Evolutionary conservation across 2,113 vertebrate genomes (phyloP).

Genomic region (Aegypius monachus): DNA sequence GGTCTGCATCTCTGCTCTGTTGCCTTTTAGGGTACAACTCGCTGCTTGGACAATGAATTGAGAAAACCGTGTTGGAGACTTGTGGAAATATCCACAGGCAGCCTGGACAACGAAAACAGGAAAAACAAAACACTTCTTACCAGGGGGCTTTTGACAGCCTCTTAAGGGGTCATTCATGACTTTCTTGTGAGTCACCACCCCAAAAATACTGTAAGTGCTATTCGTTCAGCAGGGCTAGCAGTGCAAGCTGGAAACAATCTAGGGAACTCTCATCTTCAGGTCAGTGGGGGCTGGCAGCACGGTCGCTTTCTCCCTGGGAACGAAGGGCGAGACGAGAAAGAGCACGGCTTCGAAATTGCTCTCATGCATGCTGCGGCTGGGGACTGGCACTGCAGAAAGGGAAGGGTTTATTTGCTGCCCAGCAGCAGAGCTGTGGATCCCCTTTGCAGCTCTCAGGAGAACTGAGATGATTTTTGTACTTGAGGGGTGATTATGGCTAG

Average conservation of each 20-base stretch:
- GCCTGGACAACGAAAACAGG: not conserved
- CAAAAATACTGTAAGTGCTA: constrained; percentile 59
- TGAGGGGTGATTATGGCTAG: not conserved
- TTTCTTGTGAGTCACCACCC: constrained; percentile 62
- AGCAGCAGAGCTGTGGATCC: not conserved
- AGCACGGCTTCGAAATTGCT: constrained; percentile 40
- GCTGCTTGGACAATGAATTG: not conserved
- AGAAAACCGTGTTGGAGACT: not conserved
- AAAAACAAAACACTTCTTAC: not conserved
- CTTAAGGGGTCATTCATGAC: constrained; percentile 39
- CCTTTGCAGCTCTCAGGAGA: not conserved
- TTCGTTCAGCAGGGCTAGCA: not conserved
- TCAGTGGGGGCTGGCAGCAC: constrained; percentile 30
- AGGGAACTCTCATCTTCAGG: constrained; percentile 69
- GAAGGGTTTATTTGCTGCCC: not conserved
- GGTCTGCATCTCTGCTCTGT: not conserved
- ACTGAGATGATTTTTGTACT: not conserved
- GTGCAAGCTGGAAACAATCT: constrained; percentile 72
- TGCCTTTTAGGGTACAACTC: not conserved
- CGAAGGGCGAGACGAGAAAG: constrained; percentile 11
- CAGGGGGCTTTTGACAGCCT: constrained; percentile 9
- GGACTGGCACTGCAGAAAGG: not conserved
- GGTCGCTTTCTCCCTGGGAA: not conserved
- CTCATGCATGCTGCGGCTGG: not conserved
- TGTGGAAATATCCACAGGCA: not conserved